Base-by-base conservation (phyloP, 2,113 vertebrate species). In the Varanus komodoensis region DNA sequence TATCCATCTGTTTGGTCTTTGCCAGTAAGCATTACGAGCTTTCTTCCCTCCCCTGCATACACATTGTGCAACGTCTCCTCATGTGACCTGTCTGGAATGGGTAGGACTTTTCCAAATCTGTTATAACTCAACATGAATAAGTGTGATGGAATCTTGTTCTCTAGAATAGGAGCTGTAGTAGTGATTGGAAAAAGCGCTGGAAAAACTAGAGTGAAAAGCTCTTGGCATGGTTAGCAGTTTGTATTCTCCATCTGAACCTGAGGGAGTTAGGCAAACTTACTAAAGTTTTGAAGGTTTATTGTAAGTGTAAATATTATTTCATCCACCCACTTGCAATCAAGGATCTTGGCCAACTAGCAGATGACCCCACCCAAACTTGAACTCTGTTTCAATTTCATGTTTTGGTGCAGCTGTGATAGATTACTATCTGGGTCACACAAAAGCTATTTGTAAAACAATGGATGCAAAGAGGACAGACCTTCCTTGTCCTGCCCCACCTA, bases 221-320 rank as follows among this genome's bases (percentile, higher is more conserved):
- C 23, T 38, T 94, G 92, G 93, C 95, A 95, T 2, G 1, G 32
- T 48, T 23, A 89, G 69, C 0, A 6, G 74, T 64, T 89, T 93
- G 87, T 84, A 93, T 93, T 94, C 91, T 93, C 91, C 69, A 90
- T 87, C 86, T 0, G 44, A 92, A 34, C 67, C 84, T 85, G 29
- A 82, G 89, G 93, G 92, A 92, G 93, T 94, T 92, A 95, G 94
- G 94, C 93, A 92, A 86, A 93, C 93, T 3, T 91, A 83, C 87
- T 93, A 90, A 94, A 96, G 96, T 96, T 96, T 94, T 95, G 91
- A 94, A 90, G 77, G 82, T 94, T 96, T 96, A 95, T 91, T 94
- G 73, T 94, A 94, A 95, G 95, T 90, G 92, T 95, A 95, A 96
- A 96, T 95, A 93, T 96, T 96, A 95, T 96, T 96, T 95, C 93